phyloP scores from a whole-genome alignment of 1,140 invertebrate genomes.

The Saxidomus purpurata region DNA sequence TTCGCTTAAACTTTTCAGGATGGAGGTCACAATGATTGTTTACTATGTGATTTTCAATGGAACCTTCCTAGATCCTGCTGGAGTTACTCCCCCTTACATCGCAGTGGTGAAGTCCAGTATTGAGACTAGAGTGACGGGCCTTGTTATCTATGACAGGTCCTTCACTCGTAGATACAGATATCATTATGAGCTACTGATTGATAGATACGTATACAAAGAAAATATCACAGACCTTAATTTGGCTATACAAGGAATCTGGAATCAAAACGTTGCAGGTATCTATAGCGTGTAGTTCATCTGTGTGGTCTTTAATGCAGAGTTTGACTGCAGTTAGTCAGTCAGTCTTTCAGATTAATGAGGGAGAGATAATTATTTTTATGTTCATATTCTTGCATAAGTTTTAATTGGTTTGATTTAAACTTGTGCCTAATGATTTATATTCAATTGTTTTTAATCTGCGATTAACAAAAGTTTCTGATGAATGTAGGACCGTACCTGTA shows the following conservation, averaged over 20 bases:
- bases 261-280: neutral
- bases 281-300: no score
- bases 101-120: neutral
- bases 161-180: constrained; percentile 38
- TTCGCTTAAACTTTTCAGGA: constrained; percentile 28
- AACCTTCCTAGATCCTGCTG: neutral
- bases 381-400: no score
- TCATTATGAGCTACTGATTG: constrained; percentile 36
- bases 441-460: no score
- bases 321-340: no score
- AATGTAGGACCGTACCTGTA: no score
- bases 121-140: neutral
- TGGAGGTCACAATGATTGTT: constrained; percentile 31
- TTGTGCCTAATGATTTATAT: no score
- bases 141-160: constrained; percentile 8
- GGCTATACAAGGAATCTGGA: constrained; percentile 49
- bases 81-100: constrained; percentile 14
- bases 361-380: no score
- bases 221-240: constrained; percentile 31
- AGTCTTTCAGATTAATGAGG: no score
- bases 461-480: no score
- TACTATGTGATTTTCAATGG: constrained; percentile 41
- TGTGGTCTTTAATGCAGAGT: no score
- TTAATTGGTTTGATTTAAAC: no score
- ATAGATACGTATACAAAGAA: constrained; percentile 41